Conservation (phyloP, 2,888 invertebrate genomes). For the Eubasilissa splendida region DNA sequence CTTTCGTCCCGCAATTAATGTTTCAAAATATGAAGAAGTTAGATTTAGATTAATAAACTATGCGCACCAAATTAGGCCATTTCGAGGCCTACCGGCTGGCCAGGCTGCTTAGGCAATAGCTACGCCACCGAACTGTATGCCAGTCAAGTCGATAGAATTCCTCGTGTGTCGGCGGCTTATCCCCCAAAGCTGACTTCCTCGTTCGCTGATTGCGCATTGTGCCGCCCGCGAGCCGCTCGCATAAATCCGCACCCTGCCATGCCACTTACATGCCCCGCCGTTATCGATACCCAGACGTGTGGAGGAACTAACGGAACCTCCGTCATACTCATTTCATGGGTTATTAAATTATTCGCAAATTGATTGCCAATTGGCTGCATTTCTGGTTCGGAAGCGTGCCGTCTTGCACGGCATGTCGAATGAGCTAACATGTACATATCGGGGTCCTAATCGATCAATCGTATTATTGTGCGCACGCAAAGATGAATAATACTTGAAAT, state of each 20-base stretch:
- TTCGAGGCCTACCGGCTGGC: too few species aligned
- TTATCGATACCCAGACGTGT: conserved; percentile 15
- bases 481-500: neutral
- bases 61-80: too few species aligned
- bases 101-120: too few species aligned
- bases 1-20: too few species aligned
- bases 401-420: neutral
- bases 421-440: too few species aligned
- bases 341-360: conserved; percentile 38
- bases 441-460: neutral
- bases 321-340: conserved; percentile 18
- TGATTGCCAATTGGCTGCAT: conserved; percentile 5
- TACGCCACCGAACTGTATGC: too few species aligned
- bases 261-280: conserved; percentile 28
- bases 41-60: too few species aligned
- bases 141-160: neutral
- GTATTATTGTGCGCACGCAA: neutral
- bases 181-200: conserved; percentile 43
- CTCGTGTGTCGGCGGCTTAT: neutral
- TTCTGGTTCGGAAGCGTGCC: conserved; percentile 15
- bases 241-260: conserved; percentile 47
- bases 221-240: conserved; percentile 24
- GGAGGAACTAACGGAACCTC: neutral
- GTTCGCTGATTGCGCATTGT: conserved; percentile 53
- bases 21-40: too few species aligned